A percentile compares a stretch with the other conserved stretches of the same genome.
Evolutionary conservation across 2,113 vertebrate genomes (phyloP).

Genomic region (Charina bottae): DNA sequence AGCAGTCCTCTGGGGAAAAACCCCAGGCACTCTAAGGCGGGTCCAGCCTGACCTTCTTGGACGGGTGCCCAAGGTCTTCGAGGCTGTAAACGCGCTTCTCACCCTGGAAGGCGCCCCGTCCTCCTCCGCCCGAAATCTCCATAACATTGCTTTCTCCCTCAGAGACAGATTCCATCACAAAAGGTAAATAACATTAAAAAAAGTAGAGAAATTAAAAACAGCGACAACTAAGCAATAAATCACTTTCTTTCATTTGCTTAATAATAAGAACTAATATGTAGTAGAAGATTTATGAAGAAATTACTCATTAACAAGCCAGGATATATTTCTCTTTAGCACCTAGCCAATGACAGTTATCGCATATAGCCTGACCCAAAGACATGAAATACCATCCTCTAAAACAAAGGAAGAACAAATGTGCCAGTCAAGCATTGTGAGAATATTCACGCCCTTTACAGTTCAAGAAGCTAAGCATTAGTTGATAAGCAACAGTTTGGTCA

Average conservation of each 20-base stretch:
- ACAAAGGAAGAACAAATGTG: neutral
- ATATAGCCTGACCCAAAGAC: constrained; percentile 17
- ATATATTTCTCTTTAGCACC: constrained; percentile 33
- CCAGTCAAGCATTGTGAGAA: neutral
- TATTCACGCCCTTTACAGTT: neutral
- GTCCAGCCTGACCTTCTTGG: too few species aligned
- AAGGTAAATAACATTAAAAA: constrained; percentile 47
- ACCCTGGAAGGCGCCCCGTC: too few species aligned
- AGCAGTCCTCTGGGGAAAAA: too few species aligned
- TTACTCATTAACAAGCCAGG: constrained; percentile 21
- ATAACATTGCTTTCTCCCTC: too few species aligned
- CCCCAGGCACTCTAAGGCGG: too few species aligned
- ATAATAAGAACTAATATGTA: constrained; percentile 41
- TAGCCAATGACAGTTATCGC: neutral
- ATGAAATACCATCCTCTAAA: neutral
- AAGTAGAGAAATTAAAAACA: too few species aligned
- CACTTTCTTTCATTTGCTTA: constrained; percentile 37
- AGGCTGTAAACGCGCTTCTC: too few species aligned
- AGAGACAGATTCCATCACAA: too few species aligned
- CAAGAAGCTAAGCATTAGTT: neutral
- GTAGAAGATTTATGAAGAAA: constrained; percentile 50
- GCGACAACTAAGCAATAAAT: neutral
- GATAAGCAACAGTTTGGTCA: too few species aligned
- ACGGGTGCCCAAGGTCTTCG: too few species aligned
- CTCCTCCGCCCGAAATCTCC: too few species aligned